A percentile compares a stretch with the other conserved stretches of the same genome.
Evolutionary conservation across 2,888 invertebrate species (phyloP).

Genomic region (Himalopsyche japonica): DNA sequence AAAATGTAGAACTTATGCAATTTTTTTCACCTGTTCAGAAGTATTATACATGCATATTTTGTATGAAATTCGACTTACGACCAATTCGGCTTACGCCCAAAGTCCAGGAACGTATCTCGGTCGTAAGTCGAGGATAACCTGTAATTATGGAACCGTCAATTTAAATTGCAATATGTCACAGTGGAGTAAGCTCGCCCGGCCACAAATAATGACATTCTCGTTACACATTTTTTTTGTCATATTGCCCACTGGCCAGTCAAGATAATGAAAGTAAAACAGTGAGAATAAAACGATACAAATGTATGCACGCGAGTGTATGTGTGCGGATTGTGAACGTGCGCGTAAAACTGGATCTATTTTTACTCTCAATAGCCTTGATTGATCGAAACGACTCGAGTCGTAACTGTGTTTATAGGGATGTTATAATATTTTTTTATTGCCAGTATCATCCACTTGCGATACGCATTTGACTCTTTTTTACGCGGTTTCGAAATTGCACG

Average conservation of each 20-base stretch:
- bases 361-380: neutral
- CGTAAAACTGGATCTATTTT: neutral
- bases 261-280: neutral
- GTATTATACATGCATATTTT: no score
- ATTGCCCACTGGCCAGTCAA: neutral
- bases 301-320: neutral
- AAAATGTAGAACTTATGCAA: no score
- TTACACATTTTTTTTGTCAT: neutral
- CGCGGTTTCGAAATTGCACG: no score
- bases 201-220: neutral
- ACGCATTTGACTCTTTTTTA: no score
- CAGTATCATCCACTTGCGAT: no score
- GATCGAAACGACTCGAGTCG: neutral
- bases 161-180: neutral
- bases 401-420: neutral
- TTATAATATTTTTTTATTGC: no score
- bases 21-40: no score
- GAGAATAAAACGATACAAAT: neutral
- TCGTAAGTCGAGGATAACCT: no score
- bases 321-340: neutral
- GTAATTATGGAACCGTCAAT: no score
- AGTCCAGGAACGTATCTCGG: conserved; percentile 11
- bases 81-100: conserved; percentile 10
- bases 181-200: neutral
- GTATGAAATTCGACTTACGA: conserved; percentile 29